Conservation (phyloP, 2,113 vertebrate species). For the Suricata suricatta region DNA sequence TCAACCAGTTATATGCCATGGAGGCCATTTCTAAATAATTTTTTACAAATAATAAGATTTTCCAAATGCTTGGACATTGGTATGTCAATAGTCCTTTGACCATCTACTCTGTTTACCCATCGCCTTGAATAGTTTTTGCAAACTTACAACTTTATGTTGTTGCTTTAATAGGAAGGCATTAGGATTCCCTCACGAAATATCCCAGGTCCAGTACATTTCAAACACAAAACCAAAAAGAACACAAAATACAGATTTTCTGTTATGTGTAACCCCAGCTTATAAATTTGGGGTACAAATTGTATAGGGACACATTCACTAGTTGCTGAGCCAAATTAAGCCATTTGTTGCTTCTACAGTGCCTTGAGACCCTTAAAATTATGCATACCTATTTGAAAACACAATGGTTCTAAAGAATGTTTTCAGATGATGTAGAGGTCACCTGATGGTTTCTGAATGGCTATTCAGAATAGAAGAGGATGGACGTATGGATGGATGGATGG, state of each 20-base stretch:
- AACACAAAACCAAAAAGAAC: neutral
- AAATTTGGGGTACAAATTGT: neutral
- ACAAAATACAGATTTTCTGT: neutral
- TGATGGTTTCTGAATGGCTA: neutral
- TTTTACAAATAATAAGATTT: constrained; percentile 13
- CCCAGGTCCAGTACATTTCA: neutral
- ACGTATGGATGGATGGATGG: neutral
- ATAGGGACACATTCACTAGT: neutral
- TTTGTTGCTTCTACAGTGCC: neutral
- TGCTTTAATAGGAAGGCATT: neutral
- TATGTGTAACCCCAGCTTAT: neutral
- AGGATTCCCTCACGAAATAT: neutral
- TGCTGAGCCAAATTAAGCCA: neutral
- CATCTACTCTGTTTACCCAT: neutral
- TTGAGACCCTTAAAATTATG: neutral
- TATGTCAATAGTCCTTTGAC: neutral
- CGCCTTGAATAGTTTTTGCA: neutral
- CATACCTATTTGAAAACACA: neutral
- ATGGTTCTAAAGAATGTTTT: neutral
- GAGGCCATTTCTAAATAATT: constrained; percentile 18
- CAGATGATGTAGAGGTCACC: neutral
- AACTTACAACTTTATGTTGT: neutral
- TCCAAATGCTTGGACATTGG: neutral
- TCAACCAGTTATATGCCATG: neutral
- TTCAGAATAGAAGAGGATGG: neutral